phyloP scores from a whole-genome alignment of 2,113 vertebrate species.

The Urocolius indicus region DNA sequence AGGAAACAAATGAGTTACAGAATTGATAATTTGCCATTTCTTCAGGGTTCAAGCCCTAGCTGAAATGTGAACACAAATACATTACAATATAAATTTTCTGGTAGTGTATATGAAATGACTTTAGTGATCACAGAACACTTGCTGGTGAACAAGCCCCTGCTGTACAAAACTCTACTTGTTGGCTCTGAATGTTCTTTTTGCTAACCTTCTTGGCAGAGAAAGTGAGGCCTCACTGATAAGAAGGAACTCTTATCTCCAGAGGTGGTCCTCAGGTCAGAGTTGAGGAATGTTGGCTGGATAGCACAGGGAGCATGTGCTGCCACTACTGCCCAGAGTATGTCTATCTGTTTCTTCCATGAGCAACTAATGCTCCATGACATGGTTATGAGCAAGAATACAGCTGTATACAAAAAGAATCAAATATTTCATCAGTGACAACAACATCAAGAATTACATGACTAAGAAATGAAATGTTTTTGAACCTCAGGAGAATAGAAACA shows the following conservation, averaged over 20 bases:
- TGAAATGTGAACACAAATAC: background rate
- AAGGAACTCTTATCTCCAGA: conserved; percentile 47
- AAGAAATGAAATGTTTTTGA: background rate
- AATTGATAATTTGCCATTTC: background rate
- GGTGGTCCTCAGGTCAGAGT: conserved; percentile 56
- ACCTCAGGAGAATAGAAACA: background rate
- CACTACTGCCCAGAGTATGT: background rate
- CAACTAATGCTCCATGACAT: background rate
- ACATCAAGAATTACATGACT: background rate
- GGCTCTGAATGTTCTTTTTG: background rate
- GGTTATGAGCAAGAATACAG: background rate
- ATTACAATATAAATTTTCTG: background rate
- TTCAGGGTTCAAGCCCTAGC: background rate
- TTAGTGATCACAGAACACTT: background rate
- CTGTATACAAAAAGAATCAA: background rate
- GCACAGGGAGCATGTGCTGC: background rate
- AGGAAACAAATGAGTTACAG: background rate
- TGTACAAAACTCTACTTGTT: background rate
- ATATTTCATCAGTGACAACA: background rate
- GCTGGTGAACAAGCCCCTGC: background rate
- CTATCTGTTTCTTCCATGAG: background rate
- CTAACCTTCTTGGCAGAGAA: conserved; percentile 27
- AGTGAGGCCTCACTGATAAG: conserved; percentile 18
- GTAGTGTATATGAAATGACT: background rate
- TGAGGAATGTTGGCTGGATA: conserved; percentile 52